Evolutionary conservation across 2,113 vertebrate genomes (phyloP), one percentile per base, ranked within the genome.

Genomic region (Galeopterus variegatus): DNA sequence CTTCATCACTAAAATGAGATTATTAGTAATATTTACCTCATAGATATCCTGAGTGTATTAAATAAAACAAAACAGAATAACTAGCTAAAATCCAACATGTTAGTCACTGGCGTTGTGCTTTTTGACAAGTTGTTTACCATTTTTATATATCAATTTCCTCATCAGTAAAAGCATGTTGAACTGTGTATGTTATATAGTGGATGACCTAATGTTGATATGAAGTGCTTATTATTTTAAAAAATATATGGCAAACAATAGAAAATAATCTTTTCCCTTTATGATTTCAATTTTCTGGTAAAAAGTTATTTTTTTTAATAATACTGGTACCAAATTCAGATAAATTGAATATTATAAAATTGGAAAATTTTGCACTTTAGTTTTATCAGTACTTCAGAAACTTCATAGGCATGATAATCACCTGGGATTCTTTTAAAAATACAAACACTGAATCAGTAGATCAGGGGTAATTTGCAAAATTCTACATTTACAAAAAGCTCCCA

Each of bases 201-300:
- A 94, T 26, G 4, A n/a, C 56, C 4, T 60, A 69, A 65, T 65
- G 5, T 45, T 64, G 33, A 81, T 62, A 89, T 48, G 6, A 50
- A 64, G 8, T 64, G 17, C 6, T 76, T 54, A 50, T 13, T 82
- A 67, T 85, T 2, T n/a, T 80, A 45, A 92, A 85, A 85, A 90
- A 31, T 23, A 82, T 41, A 45, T 3, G 26, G 54, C 75, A 77
- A 54, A 90, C 24, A 82, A 36, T 31, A 82, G 28, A 45, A 88
- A 84, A 79, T 67, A 72, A 58, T 5, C 11, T 7, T 89, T 95
- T 83, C 62, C 36, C 7, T 45, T 82, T 92, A 26, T 79, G 31
- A 89, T 85, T 86, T 95, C 41, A 80, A 19, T 75, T 88, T 96
- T 76, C 26, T 62, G 45, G 31, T 15, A 90, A 97, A 89, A 4